Conservation (phyloP, 1,140 invertebrate species). For the Eufriesea mexicana region DNA sequence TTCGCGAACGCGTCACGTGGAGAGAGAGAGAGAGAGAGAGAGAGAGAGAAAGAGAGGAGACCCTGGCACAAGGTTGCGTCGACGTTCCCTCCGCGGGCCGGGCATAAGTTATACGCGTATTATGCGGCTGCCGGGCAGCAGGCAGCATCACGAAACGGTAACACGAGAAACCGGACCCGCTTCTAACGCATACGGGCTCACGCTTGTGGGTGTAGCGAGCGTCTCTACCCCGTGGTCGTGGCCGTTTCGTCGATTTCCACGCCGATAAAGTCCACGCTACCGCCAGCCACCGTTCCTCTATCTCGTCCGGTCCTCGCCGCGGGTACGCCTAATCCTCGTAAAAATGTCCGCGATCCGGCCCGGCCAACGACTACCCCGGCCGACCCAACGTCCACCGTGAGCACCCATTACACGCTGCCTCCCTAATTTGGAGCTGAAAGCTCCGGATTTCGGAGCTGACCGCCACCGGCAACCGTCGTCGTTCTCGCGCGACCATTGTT, state of each 20-base stretch:
- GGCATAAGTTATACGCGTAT: constrained; percentile 68
- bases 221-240: constrained; percentile 27
- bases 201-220: constrained; percentile 41
- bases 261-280: constrained; percentile 52
- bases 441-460: neutral
- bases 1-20: neutral
- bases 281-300: constrained; percentile 22
- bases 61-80: constrained; percentile 34
- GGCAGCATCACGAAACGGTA: constrained; percentile 65
- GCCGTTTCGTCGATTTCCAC: constrained; percentile 51
- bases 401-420: neutral
- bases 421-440: constrained; percentile 8
- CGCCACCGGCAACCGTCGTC: neutral
- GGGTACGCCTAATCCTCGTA: constrained; percentile 47
- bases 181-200: constrained; percentile 34
- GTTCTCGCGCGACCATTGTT: neutral
- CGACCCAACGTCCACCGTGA: neutral
- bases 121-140: constrained; percentile 59
- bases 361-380: neutral
- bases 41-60: neutral
- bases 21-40: neutral
- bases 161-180: constrained; percentile 67
- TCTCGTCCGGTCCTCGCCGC: constrained; percentile 1
- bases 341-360: constrained; percentile 32
- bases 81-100: constrained; percentile 42